These are phyloP conservation scores for Margaritifera margaritifera DNA, from an alignment of 2,888 invertebrate genomes.

Conservation along the genomic window DNA sequence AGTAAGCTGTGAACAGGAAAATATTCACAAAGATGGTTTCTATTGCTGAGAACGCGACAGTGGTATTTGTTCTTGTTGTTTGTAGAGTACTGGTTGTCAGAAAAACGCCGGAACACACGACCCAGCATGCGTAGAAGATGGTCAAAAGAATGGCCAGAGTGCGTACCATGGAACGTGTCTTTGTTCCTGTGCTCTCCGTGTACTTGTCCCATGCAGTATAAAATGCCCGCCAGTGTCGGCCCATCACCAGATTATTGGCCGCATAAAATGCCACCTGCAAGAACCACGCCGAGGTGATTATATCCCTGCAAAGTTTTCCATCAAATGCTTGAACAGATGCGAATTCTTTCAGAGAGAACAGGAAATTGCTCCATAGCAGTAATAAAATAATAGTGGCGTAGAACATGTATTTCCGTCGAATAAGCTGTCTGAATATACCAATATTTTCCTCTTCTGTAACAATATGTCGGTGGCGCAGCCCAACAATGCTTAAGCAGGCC, in stretches of 20 bases:
- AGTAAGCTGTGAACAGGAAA: slow-evolving; percentile 30
- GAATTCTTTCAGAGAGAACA: slow-evolving; percentile 34
- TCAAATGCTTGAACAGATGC: slow-evolving; percentile 26
- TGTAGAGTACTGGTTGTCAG: slow-evolving; percentile 16
- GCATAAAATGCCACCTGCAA: slow-evolving; percentile 37
- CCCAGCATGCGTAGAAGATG: slow-evolving; percentile 31
- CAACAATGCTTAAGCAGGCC: slow-evolving; percentile 22
- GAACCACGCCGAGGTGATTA: slow-evolving; percentile 45
- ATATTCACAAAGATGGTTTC: slow-evolving; percentile 2
- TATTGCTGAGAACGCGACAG: slow-evolving; percentile 9
- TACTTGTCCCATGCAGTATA: slow-evolving; percentile 34
- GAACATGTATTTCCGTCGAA: slow-evolving; percentile 3
- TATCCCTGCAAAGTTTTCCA: slow-evolving; percentile 33
- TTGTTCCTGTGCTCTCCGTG: slow-evolving; percentile 19
- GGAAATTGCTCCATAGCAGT: slow-evolving; percentile 33
- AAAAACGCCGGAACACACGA: slow-evolving; percentile 28
- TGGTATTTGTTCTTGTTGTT: slow-evolving; percentile 19
- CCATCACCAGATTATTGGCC: slow-evolving; percentile 28
- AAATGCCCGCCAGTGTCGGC: slow-evolving; percentile 27
- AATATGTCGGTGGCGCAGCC: slow-evolving; percentile 21
- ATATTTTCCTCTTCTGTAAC: neutral
- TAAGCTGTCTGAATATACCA: neutral
- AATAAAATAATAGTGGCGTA: slow-evolving; percentile 30
- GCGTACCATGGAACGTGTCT: slow-evolving; percentile 10
- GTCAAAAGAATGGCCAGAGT: slow-evolving; percentile 16